Evolutionary conservation across 2,797 vertebrate species (phyloP).

Genomic region (Cuniculus paca): DNA sequence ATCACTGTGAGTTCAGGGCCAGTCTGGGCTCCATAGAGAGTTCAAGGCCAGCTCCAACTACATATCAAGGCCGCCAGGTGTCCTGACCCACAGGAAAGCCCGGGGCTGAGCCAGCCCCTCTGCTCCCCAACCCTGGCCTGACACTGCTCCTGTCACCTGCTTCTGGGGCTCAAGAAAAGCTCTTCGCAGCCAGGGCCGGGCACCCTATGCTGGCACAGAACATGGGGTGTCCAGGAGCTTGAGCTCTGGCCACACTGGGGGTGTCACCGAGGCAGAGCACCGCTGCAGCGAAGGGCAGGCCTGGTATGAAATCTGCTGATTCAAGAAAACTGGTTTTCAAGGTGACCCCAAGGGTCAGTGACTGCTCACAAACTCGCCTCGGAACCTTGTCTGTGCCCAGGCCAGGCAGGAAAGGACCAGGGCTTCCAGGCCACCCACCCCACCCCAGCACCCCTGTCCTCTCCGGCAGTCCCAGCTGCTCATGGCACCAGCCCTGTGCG

Average conservation of each 20-base stretch:
- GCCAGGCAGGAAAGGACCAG: background rate
- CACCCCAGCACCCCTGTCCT: background rate
- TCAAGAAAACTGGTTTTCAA: background rate
- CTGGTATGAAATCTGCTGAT: background rate
- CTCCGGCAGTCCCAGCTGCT: background rate
- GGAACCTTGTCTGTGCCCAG: background rate
- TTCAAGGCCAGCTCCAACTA: background rate
- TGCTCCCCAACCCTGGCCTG: background rate
- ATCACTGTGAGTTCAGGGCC: background rate
- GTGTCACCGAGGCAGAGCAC: background rate
- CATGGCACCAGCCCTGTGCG: background rate
- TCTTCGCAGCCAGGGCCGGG: background rate
- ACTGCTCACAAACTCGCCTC: background rate
- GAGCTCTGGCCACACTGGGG: background rate
- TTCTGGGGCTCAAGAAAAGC: background rate
- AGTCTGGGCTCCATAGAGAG: background rate
- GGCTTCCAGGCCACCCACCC: background rate
- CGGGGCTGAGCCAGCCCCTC: rapidly evolving
- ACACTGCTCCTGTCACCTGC: background rate
- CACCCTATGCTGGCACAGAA: background rate
- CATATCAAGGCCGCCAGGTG: too few relatives aligned
- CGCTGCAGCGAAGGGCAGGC: background rate
- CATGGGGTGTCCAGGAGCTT: rapidly evolving
- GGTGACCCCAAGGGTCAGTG: background rate
- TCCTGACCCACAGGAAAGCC: too few relatives aligned